Conservation (phyloP, 2,797 vertebrate species). For the Lates japonicus region DNA sequence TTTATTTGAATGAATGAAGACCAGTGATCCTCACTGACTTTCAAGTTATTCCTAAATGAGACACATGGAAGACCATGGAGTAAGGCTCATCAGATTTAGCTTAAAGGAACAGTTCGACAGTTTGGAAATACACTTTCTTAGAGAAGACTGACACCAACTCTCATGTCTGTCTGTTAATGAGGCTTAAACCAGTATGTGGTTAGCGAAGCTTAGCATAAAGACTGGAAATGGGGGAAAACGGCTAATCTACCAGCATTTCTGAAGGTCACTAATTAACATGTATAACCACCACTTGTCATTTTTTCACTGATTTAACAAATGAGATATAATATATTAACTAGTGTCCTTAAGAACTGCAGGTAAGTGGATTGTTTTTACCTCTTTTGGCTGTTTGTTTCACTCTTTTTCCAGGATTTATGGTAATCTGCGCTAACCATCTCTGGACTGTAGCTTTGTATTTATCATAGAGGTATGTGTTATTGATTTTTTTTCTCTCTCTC, state of each 20-base stretch:
- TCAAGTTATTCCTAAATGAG: background rate
- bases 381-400: background rate
- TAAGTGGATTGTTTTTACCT: background rate
- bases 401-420: constrained; percentile 8
- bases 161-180: background rate
- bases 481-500: background rate
- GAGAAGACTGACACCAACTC: background rate
- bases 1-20: constrained; percentile 31
- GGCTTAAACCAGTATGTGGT: background rate
- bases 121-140: background rate
- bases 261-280: background rate
- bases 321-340: background rate
- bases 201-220: constrained; percentile 3
- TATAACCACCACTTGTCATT: background rate
- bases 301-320: background rate
- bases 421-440: background rate
- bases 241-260: background rate
- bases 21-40: background rate
- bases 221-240: background rate
- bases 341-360: background rate
- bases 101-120: background rate
- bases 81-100: background rate
- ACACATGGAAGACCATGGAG: background rate
- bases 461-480: background rate
- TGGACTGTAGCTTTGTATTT: background rate